These are phyloP conservation scores for Triplophysa tibetana DNA, from an alignment of 2,113 vertebrate species.

Conservation along the genomic window DNA sequence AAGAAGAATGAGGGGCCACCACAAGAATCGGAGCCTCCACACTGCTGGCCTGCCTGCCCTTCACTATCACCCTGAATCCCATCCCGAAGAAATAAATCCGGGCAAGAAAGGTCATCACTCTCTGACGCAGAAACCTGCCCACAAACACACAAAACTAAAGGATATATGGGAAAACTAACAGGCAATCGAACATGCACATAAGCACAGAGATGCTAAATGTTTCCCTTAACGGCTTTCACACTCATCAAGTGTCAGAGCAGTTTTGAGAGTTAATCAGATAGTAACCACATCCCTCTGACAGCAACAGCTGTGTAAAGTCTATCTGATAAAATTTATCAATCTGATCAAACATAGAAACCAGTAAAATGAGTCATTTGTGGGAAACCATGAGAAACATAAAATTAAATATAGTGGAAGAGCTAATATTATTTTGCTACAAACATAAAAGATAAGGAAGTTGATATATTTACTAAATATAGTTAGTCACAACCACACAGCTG, in stretches of 20 bases:
- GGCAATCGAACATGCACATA: not conserved
- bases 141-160: conserved; percentile 30
- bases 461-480: too few relatives aligned
- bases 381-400: not conserved
- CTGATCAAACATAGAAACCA: not conserved
- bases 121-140: conserved; percentile 78
- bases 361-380: not conserved
- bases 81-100: conserved; percentile 80
- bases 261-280: conserved; percentile 3
- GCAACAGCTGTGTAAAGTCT: not conserved
- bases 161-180: not conserved
- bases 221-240: not conserved
- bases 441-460: too few relatives aligned
- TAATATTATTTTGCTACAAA: too few relatives aligned
- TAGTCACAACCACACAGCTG: too few relatives aligned
- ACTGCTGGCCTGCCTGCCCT: conserved; percentile 76
- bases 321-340: conserved; percentile 7
- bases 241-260: not conserved
- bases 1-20: conserved; percentile 90
- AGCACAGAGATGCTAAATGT: not conserved
- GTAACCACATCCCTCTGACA: conserved; percentile 24
- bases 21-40: conserved; percentile 86
- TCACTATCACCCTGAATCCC: conserved; percentile 87
- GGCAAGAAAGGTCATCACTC: conserved; percentile 75
- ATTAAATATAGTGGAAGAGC: not conserved